Percentiles rank a stretch among this genome's conserved stretches.
Evolutionary conservation across 2,113 vertebrate species (phyloP).

Genomic region (Orthonyx spaldingii): DNA sequence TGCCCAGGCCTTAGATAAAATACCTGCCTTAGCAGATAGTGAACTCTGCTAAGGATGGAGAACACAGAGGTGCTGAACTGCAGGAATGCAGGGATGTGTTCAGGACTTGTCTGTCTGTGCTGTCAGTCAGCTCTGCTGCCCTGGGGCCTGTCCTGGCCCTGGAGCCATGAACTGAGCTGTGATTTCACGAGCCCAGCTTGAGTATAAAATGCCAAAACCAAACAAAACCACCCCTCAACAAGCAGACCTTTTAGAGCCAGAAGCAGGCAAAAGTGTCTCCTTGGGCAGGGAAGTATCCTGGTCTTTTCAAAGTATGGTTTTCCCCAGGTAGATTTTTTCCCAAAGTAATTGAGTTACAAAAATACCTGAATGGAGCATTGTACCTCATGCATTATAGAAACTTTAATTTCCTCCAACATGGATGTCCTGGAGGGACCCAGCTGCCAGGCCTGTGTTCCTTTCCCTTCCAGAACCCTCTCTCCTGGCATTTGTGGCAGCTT

Average conservation of each 20-base stretch:
- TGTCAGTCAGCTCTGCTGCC: neutral
- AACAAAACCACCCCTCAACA: accelerated
- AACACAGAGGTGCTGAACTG: neutral
- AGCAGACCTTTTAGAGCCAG: neutral
- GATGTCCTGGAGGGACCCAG: neutral
- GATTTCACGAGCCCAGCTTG: neutral
- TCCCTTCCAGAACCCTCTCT: neutral
- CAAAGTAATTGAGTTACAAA: neutral
- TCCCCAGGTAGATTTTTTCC: neutral
- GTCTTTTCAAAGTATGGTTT: neutral
- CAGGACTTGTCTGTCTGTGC: neutral
- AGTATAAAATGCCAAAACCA: neutral
- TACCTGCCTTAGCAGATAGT: neutral
- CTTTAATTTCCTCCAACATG: neutral
- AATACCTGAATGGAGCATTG: neutral
- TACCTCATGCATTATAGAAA: constrained; percentile 2
- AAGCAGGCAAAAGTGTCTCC: neutral
- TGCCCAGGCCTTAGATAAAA: neutral
- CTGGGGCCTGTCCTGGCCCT: neutral
- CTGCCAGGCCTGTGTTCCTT: neutral
- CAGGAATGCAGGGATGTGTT: neutral
- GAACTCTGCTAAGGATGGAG: neutral
- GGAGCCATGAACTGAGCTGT: no score
- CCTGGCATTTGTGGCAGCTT: accelerated
- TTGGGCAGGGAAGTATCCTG: neutral